These are phyloP conservation scores for Hippotragus niger DNA, from an alignment of 2,113 vertebrate species.

Conservation along the genomic window DNA sequence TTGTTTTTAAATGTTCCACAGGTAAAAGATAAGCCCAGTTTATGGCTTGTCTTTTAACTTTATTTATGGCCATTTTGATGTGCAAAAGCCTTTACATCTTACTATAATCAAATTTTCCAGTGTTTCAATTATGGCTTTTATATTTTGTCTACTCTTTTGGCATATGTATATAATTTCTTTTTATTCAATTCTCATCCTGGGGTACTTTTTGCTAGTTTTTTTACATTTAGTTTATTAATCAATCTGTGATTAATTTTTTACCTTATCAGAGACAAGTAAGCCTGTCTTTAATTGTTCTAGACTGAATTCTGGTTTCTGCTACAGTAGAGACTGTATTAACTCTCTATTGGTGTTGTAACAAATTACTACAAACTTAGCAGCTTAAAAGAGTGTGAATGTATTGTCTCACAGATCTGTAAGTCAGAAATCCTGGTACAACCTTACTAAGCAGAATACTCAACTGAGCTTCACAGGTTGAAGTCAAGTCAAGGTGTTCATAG, in stretches of 20 bases:
- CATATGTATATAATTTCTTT: neutral
- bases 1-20: neutral
- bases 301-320: neutral
- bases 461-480: neutral
- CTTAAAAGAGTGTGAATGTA: neutral
- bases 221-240: neutral
- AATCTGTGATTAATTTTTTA: neutral
- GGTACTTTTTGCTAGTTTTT: neutral
- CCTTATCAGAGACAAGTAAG: neutral
- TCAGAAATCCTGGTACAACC: neutral
- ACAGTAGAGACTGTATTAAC: neutral
- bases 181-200: neutral
- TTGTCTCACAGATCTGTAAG: neutral
- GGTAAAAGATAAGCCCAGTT: neutral
- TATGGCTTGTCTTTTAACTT: neutral
- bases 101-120: neutral
- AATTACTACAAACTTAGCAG: neutral
- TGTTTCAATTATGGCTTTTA: neutral
- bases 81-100: neutral
- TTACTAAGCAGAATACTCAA: neutral
- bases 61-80: neutral
- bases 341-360: neutral
- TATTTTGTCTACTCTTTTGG: neutral
- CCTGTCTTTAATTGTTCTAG: neutral
- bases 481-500: neutral